These are phyloP conservation scores for Antechinus stuartii DNA, from an alignment of 2,113 vertebrate genomes.

Conservation along the genomic window DNA sequence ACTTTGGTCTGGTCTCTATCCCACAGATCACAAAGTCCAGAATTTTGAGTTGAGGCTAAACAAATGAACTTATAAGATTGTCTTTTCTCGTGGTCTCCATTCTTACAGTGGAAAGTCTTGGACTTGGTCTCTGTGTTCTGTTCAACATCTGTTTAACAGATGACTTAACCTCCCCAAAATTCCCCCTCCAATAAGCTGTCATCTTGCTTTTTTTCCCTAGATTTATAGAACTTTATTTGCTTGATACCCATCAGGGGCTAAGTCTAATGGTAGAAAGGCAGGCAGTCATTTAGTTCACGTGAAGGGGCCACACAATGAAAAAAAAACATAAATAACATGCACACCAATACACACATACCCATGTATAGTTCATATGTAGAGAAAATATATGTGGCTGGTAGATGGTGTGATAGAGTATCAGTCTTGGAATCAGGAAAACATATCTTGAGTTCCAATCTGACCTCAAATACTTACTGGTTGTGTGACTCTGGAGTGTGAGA, in stretches of 20 bases:
- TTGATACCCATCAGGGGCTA: conserved; percentile 7
- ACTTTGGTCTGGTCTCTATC: neutral
- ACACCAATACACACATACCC: neutral
- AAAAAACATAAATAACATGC: neutral
- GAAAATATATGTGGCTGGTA: neutral
- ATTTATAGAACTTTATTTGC: neutral
- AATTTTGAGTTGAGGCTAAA: neutral
- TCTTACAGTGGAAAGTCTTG: neutral
- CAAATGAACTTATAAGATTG: neutral
- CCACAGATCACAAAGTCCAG: neutral
- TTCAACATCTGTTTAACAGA: conserved; percentile 39
- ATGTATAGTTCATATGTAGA: neutral
- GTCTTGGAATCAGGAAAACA: neutral
- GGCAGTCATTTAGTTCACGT: neutral
- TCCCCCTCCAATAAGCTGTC: neutral
- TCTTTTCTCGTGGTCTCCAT: neutral
- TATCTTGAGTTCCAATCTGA: neutral
- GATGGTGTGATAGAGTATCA: neutral
- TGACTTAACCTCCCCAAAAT: neutral
- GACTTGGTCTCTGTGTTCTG: neutral
- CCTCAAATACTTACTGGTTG: neutral
- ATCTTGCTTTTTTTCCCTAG: conserved; percentile 55
- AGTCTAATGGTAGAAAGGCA: conserved; percentile 6
- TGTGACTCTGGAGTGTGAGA: neutral
- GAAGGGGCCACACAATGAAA: neutral